Evolutionary conservation across 2,888 invertebrate species (phyloP).

Genomic region (Cataglyphis rosenhaueri): DNA sequence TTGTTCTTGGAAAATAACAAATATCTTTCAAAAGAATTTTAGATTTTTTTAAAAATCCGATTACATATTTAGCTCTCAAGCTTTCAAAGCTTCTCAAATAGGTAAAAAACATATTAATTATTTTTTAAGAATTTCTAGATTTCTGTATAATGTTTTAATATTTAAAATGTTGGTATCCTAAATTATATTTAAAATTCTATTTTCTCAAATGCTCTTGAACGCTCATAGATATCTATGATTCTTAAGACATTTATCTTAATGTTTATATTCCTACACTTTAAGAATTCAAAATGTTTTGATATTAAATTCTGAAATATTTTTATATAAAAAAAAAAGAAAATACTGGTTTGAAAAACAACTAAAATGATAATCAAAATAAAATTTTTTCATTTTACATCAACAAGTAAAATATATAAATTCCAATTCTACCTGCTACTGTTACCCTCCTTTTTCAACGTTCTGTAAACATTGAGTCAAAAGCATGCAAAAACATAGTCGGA

Average conservation of each 20-base stretch:
- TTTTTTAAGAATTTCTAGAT: constrained; percentile 1
- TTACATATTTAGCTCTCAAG: not conserved
- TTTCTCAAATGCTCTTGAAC: not conserved
- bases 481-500: constrained; percentile 18
- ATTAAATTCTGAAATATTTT: constrained; percentile 28
- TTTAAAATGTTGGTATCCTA: not conserved
- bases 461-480: constrained; percentile 34
- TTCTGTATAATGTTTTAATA: not conserved
- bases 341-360: constrained; percentile 29
- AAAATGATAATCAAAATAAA: constrained; percentile 27
- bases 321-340: not conserved
- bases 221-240: not conserved
- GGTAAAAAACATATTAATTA: not conserved
- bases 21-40: not conserved
- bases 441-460: constrained; percentile 34
- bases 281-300: not conserved
- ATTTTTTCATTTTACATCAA: constrained; percentile 10
- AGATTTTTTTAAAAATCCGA: not conserved
- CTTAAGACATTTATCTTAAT: not conserved
- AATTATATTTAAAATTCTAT: not conserved
- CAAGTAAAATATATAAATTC: constrained; percentile 5
- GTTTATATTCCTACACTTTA: not conserved
- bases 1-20: not conserved
- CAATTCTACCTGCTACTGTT: constrained; percentile 49
- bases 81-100: not conserved